These are phyloP conservation scores for Melinaea menophilus DNA, from an alignment of 2,888 invertebrate species.

Conservation along the genomic window DNA sequence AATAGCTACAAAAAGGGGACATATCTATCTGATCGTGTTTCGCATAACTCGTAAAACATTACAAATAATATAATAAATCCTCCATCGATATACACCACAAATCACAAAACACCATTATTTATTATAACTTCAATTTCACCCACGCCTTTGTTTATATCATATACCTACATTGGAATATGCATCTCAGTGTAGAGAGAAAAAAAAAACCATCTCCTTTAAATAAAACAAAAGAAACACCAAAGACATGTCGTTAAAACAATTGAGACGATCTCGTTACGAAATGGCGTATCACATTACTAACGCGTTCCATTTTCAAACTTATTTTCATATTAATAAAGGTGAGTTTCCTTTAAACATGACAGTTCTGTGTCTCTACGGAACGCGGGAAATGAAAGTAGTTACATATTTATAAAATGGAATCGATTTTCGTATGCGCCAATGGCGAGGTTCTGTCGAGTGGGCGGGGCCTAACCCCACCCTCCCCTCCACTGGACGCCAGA, in stretches of 20 bases:
- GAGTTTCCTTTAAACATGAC: constrained; percentile 26
- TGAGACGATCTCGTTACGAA: constrained; percentile 49
- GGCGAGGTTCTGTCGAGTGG: constrained; percentile 57
- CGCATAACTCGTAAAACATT: constrained; percentile 15
- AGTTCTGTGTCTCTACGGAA: constrained; percentile 34
- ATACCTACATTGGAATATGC: constrained; percentile 40
- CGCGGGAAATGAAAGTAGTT: constrained; percentile 64
- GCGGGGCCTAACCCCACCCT: constrained; percentile 60
- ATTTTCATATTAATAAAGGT: constrained; percentile 27
- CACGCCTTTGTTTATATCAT: constrained; percentile 68
- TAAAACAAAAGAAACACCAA: constrained; percentile 75
- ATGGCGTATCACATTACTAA: constrained; percentile 44
- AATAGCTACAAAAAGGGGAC: too few species aligned
- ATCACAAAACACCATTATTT: constrained; percentile 55
- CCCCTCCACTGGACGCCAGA: constrained; percentile 65
- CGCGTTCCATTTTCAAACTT: constrained; percentile 40
- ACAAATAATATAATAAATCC: too few species aligned
- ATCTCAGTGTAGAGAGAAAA: constrained; percentile 49
- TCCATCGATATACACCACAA: constrained; percentile 11
- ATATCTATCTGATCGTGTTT: too few species aligned
- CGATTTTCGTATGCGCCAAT: constrained; percentile 77
- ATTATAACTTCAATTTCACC: constrained; percentile 72
- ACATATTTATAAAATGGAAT: constrained; percentile 78
- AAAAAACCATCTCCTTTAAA: constrained; percentile 66
- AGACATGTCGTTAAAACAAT: constrained; percentile 77